Percentiles rank a stretch among this genome's conserved stretches.
phyloP scores from a whole-genome alignment of 2,113 vertebrate genomes.

The Charadrius vociferus region DNA sequence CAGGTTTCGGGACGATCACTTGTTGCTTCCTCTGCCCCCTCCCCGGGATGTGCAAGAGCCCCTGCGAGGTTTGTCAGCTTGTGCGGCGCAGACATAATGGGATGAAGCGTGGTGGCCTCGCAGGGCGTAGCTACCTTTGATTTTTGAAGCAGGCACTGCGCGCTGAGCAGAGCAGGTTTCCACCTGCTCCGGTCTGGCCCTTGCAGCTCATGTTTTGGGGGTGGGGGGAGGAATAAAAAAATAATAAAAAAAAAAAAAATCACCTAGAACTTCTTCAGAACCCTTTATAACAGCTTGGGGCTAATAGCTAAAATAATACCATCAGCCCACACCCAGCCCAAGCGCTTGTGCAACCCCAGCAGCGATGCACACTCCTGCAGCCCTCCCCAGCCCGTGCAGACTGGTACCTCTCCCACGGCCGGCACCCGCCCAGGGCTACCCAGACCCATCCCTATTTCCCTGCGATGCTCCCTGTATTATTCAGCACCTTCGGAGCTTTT shows the following conservation, averaged over 20 bases:
- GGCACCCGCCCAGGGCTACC: background rate
- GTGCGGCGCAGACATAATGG: background rate
- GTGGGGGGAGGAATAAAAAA: fast-evolving
- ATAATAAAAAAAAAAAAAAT: background rate
- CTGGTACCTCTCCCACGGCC: background rate
- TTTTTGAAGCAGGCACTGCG: background rate
- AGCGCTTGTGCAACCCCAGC: background rate
- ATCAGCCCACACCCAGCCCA: background rate
- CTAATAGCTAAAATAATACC: background rate
- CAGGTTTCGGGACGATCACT: background rate
- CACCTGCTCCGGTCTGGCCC: background rate
- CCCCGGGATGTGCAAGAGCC: background rate
- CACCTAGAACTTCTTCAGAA: conserved; percentile 10
- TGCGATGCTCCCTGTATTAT: background rate
- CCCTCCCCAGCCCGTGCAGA: fast-evolving
- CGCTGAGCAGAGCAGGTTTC: conserved; percentile 5
- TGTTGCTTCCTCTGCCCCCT: conserved; percentile 27
- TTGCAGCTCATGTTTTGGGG: background rate
- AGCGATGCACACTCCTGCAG: background rate
- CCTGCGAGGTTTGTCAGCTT: background rate
- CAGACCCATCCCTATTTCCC: background rate
- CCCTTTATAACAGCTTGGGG: background rate
- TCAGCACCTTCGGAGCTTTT: background rate
- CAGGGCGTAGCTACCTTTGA: conserved; percentile 12
- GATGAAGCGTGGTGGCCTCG: background rate